Conservation (phyloP, 2,113 vertebrate genomes). For the Poeciliopsis retropinna region DNA sequence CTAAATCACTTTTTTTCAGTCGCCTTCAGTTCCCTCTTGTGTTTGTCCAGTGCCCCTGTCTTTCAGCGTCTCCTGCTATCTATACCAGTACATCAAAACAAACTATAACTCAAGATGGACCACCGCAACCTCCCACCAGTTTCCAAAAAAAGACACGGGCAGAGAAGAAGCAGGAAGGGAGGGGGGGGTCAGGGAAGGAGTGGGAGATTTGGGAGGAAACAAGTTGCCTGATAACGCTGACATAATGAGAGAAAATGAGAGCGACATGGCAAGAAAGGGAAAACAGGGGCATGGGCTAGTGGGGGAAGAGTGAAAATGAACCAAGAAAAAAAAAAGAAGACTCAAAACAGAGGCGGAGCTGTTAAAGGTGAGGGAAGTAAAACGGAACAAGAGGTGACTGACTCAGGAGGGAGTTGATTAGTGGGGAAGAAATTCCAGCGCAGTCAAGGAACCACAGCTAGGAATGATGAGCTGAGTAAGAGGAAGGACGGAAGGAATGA, state of each 20-base stretch:
- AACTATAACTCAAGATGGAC: conserved; percentile 67
- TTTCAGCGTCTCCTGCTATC: conserved; percentile 51
- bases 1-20: conserved; percentile 24
- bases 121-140: conserved; percentile 57
- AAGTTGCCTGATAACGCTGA: conserved; percentile 58
- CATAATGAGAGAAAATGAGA: conserved; percentile 61
- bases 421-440: conserved; percentile 58
- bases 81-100: conserved; percentile 70
- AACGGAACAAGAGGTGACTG: conserved; percentile 26
- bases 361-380: conserved; percentile 13
- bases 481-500: conserved; percentile 18
- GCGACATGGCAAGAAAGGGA: conserved; percentile 31
- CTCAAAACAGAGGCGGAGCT: conserved; percentile 27
- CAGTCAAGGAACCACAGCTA: conserved; percentile 34
- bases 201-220: conserved; percentile 50
- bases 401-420: conserved; percentile 71
- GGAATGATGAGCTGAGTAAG: not conserved
- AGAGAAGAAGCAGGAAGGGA: conserved; percentile 26
- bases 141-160: conserved; percentile 56
- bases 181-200: conserved; percentile 27
- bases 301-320: conserved; percentile 12
- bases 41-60: conserved; percentile 16
- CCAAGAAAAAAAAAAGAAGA: conserved; percentile 19
- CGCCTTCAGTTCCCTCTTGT: conserved; percentile 8
- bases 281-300: conserved; percentile 20